These are phyloP conservation scores for Brassicogethes aeneus DNA, from an alignment of 2,888 invertebrate genomes.

Conservation along the genomic window DNA sequence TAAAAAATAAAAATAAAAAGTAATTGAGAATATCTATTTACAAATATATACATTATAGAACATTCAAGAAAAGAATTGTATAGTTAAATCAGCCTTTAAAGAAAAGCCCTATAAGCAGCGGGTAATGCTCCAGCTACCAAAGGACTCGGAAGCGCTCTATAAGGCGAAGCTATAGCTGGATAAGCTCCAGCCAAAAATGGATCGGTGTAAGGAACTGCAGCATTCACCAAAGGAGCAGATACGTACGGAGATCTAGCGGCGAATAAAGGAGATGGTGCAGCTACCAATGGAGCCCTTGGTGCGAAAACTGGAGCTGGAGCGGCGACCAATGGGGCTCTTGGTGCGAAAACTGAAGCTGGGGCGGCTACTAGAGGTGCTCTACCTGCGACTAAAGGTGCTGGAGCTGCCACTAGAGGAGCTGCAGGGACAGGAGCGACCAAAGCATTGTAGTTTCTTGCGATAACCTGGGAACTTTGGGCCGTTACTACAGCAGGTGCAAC, in stretches of 20 bases:
- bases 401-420: conserved; percentile 17
- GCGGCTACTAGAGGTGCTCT: conserved; percentile 34
- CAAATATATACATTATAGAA: no score
- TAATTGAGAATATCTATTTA: no score
- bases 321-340: conserved; percentile 20
- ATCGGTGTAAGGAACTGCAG: not conserved
- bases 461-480: not conserved
- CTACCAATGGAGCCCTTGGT: conserved; percentile 34
- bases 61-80: no score
- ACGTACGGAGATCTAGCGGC: conserved; percentile 15
- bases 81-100: no score
- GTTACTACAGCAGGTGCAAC: conserved; percentile 15
- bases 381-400: conserved; percentile 29
- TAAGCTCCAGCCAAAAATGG: not conserved
- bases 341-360: conserved; percentile 22
- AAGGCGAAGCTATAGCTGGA: not conserved
- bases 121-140: not conserved
- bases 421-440: not conserved
- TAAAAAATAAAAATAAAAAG: no score
- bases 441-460: not conserved
- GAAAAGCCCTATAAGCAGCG: not conserved
- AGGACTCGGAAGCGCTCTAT: not conserved
- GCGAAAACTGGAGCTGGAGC: conserved; percentile 37
- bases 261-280: conserved; percentile 17
- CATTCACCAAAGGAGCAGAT: conserved; percentile 11